These are phyloP conservation scores for Syrphus vitripennis DNA, from an alignment of 2,888 invertebrate species.

Conservation along the genomic window DNA sequence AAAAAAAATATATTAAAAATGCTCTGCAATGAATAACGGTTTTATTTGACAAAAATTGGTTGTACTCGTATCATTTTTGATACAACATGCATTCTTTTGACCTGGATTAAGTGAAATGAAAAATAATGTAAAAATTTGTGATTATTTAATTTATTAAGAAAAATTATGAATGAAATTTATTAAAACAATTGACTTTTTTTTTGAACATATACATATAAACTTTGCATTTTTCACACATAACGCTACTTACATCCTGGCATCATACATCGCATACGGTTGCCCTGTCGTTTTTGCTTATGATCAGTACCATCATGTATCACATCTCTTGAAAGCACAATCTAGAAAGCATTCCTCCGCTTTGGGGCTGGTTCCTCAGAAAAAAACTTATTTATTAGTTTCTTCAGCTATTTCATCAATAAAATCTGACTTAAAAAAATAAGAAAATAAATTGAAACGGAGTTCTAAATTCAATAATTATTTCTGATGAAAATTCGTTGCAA, in stretches of 20 bases:
- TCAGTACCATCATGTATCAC: not conserved
- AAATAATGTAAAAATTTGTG: not conserved
- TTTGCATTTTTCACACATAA: too few species aligned
- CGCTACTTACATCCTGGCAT: too few species aligned
- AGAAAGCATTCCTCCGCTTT: not conserved
- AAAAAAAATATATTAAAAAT: too few species aligned
- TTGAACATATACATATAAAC: too few species aligned
- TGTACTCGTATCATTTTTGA: too few species aligned
- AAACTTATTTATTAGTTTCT: constrained; percentile 2
- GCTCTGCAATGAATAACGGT: too few species aligned
- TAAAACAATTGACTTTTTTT: too few species aligned
- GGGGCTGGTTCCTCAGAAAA: not conserved
- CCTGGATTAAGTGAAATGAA: not conserved
- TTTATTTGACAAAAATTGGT: not conserved
- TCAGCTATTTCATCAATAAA: constrained; percentile 3
- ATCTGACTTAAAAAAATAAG: not conserved
- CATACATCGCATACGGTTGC: too few species aligned
- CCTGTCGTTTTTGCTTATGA: not conserved
- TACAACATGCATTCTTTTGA: not conserved
- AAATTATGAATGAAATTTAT: not conserved
- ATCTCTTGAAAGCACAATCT: not conserved
- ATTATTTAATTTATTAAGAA: not conserved
- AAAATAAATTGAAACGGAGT: too few species aligned
- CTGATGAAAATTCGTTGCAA: constrained; percentile 5
- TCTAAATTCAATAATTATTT: not conserved